Evolutionary conservation across 1,140 invertebrate species (phyloP).

Genomic region (Philotrypesis tridentata): DNA sequence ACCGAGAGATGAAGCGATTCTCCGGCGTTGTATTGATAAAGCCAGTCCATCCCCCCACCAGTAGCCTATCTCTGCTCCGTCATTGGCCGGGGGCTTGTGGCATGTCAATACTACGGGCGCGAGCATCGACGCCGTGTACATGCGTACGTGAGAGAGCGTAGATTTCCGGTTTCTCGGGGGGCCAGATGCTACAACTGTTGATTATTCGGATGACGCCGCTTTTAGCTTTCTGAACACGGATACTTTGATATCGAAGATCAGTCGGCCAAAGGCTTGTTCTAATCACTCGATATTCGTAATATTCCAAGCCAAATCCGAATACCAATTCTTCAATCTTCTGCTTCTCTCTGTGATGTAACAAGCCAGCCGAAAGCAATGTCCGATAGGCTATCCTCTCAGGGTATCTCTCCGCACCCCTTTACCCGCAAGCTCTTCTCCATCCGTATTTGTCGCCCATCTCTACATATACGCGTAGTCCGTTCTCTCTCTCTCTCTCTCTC

Average conservation of each 20-base stretch:
- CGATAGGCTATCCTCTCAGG: background rate
- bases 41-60: background rate
- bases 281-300: background rate
- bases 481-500: conserved; percentile 3
- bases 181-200: background rate
- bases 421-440: background rate
- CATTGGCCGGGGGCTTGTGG: background rate
- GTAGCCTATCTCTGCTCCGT: background rate
- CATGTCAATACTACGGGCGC: conserved; percentile 10
- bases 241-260: background rate
- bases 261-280: background rate
- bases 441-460: conserved; percentile 29
- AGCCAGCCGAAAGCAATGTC: too few relatives aligned
- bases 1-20: background rate
- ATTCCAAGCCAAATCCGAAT: too few relatives aligned
- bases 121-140: background rate
- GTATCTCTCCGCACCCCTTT: background rate
- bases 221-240: background rate
- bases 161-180: background rate
- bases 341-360: too few relatives aligned
- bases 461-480: background rate
- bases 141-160: background rate
- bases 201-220: background rate
- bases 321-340: too few relatives aligned
- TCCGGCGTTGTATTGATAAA: conserved; percentile 42